Base-by-base conservation (phyloP, 2,113 vertebrate genomes). In the Collichthys lucidus region DNA sequence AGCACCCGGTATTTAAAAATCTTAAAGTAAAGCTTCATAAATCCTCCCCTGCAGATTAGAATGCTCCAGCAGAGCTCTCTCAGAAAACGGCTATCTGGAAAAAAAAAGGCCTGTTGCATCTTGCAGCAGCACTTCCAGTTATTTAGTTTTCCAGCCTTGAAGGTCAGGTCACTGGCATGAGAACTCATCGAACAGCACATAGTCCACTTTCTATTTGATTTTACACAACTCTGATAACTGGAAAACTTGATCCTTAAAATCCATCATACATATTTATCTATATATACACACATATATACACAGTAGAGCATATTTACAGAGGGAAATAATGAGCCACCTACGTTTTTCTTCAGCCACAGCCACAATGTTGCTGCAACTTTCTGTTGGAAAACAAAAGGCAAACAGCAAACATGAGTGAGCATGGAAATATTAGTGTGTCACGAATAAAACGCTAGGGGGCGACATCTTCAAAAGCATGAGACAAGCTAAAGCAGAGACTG, bases 341-440 rank as follows among this genome's bases (percentile, higher is more conserved):
- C 97, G 94, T 92, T 93, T 94, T 61, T 86, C 91, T 56, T 83
- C 87, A 2, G 81, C 2, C 0, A 40, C 69, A 31, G 81, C 2
- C 0, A 40, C 69, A 31, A 49, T 93, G 85, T 92, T 95, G 65
- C 88, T 93, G 92, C 97, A 98, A 86, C 92, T 93, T 86, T 95
- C 97, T 97, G 91, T 65, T 52, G 62, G 85, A 93, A 73, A 89
- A 44, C 86, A 64, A n/a, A 77, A 26, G 11, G 1, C 44, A 40
- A 15, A 46, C 22, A 52, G 46, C 19, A 74, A 46, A 82, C 4
- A n/a, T 29, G 0, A 67, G 16, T 2, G 47, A 24, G 8, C 29
- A 0, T 22, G 24, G 0, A 59, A 59, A 49, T 24, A 50, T 52
- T 2, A 26, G 47, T 10, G 4, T 1, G 56, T 26, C 49, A 29